Conservation (phyloP, 2,797 vertebrate species). For the Takifugu rubripes region DNA sequence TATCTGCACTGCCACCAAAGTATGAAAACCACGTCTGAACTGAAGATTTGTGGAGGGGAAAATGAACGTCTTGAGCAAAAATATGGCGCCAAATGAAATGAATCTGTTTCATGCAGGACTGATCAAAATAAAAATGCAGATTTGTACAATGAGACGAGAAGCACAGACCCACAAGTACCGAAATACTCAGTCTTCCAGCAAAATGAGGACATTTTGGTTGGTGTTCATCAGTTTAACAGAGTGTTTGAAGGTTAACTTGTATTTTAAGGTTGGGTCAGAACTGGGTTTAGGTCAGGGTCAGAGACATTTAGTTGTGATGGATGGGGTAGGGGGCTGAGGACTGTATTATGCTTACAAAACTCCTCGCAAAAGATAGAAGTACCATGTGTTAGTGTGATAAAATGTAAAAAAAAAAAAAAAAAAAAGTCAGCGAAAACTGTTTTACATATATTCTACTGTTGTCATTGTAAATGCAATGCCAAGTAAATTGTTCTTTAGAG, state of each 20-base stretch:
- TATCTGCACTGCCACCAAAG: not conserved
- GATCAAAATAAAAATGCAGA: slow-evolving; percentile 10
- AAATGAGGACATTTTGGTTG: too few relatives aligned
- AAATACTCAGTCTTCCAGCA: too few relatives aligned
- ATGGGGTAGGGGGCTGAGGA: too few relatives aligned
- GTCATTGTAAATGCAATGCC: not conserved
- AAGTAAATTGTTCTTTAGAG: too few relatives aligned
- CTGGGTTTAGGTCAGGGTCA: not conserved
- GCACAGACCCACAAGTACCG: too few relatives aligned
- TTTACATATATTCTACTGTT: not conserved
- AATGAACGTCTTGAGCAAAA: not conserved
- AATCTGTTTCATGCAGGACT: slow-evolving; percentile 2
- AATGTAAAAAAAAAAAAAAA: not conserved
- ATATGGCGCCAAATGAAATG: not conserved
- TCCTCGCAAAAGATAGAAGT: too few relatives aligned
- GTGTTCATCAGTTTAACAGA: not conserved
- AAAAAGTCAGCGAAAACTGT: not conserved
- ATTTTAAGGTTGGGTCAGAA: too few relatives aligned
- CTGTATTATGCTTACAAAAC: too few relatives aligned
- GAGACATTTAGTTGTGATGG: too few relatives aligned
- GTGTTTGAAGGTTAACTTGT: not conserved
- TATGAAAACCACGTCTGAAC: not conserved
- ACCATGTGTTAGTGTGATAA: not conserved
- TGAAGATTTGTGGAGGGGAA: too few relatives aligned
- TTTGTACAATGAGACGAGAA: too few relatives aligned